These are phyloP conservation scores for Phalacrocorax aristotelis DNA, from an alignment of 2,113 vertebrate genomes.

Conservation along the genomic window DNA sequence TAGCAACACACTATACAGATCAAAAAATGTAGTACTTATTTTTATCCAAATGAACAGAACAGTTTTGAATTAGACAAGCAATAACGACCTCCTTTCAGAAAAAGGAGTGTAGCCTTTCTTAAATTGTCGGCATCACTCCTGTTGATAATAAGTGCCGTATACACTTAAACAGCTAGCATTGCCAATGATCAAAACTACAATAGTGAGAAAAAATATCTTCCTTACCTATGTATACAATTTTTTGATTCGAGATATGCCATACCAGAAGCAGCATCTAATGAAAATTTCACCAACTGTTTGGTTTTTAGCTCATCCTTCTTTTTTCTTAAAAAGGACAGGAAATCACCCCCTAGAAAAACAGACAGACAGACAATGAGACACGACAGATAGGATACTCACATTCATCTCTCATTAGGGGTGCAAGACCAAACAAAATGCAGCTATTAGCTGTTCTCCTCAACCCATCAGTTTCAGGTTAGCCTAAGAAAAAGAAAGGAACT, in stretches of 20 bases:
- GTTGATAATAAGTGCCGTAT: not conserved
- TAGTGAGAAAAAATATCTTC: not conserved
- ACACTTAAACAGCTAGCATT: not conserved
- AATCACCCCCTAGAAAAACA: constrained; percentile 89
- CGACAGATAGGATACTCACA: not conserved
- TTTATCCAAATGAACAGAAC: not conserved
- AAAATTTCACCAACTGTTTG: constrained; percentile 92
- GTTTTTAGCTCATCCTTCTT: constrained; percentile 95
- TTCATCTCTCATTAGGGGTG: not conserved
- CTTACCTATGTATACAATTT: constrained; percentile 98
- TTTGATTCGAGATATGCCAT: constrained; percentile 95
- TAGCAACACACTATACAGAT: not conserved
- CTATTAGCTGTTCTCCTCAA: not conserved
- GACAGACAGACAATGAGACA: constrained; percentile 44
- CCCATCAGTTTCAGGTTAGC: not conserved
- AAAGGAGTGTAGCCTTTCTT: not conserved
- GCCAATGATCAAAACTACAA: not conserved
- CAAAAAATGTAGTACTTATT: not conserved
- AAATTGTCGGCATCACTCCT: not conserved
- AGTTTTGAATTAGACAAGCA: not conserved
- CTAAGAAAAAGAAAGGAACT: not conserved
- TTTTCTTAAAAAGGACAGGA: constrained; percentile 93
- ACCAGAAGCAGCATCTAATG: constrained; percentile 89
- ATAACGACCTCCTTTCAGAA: not conserved
- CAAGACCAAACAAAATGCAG: not conserved